phyloP scores from a whole-genome alignment of 2,797 vertebrate species.

The Chromobotia macracanthus region DNA sequence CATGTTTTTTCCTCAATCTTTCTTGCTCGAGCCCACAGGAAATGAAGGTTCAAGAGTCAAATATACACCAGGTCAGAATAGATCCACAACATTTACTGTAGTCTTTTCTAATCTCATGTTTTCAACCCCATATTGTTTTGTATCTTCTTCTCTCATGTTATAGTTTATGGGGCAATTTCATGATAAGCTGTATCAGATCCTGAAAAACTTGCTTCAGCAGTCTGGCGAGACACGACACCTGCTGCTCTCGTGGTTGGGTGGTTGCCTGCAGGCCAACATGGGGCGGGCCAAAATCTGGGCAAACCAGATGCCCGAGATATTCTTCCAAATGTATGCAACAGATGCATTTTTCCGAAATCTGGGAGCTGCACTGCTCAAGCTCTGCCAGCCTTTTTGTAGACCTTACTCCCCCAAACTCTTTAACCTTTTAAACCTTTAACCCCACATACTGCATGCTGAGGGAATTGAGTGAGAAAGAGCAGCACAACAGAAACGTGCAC shows the following conservation, averaged over 20 bases:
- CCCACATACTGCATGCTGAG: constrained; percentile 93
- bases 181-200: constrained; percentile 92
- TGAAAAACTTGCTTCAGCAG: constrained; percentile 93
- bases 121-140: constrained; percentile 13
- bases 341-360: constrained; percentile 96
- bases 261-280: constrained; percentile 91
- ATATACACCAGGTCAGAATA: constrained; percentile 90
- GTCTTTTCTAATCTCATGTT: not conserved
- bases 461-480: constrained; percentile 93
- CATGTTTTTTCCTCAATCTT: constrained; percentile 93
- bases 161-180: constrained; percentile 97
- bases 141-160: constrained; percentile 52
- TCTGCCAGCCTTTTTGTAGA: constrained; percentile 97
- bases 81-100: not conserved
- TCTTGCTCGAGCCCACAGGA: constrained; percentile 94
- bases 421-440: constrained; percentile 95
- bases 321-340: constrained; percentile 94
- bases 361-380: constrained; percentile 89
- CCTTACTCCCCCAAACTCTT: constrained; percentile 88
- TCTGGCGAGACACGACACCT: constrained; percentile 91
- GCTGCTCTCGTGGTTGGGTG: constrained; percentile 94
- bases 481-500: constrained; percentile 90
- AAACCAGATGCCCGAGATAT: constrained; percentile 98
- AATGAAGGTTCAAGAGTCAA: constrained; percentile 96
- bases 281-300: constrained; percentile 98